Conservation (phyloP, 2,113 vertebrate genomes). For the Takifugu bimaculatus region DNA sequence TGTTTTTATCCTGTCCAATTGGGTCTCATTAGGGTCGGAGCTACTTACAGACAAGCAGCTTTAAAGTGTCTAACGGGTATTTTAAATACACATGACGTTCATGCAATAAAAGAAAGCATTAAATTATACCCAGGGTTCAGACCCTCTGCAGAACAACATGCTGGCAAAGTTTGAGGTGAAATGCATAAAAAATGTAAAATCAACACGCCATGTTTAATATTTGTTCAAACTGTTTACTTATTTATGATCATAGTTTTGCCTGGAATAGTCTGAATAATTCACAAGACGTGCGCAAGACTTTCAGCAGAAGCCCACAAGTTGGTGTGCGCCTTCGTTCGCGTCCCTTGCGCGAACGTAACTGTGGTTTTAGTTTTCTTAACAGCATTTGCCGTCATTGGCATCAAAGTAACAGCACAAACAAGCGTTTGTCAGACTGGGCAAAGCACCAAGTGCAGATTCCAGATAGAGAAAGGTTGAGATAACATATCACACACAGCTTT, state of each 20-base stretch:
- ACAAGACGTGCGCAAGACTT: too few species aligned
- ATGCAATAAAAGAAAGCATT: conserved; percentile 7
- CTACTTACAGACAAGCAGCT: conserved; percentile 7
- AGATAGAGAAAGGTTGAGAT: conserved; percentile 18
- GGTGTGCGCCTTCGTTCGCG: not conserved
- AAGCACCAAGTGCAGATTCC: conserved; percentile 16
- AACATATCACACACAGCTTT: not conserved
- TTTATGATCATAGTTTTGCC: too few species aligned
- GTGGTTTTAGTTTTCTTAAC: not conserved
- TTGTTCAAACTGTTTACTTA: too few species aligned
- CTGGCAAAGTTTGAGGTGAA: too few species aligned
- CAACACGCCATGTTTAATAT: too few species aligned
- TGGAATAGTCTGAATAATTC: too few species aligned
- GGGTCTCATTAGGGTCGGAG: conserved; percentile 43
- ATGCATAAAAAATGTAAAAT: too few species aligned
- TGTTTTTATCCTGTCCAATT: conserved; percentile 16
- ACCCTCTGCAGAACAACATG: too few species aligned
- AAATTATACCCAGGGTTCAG: conserved; percentile 12
- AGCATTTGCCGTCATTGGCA: not conserved
- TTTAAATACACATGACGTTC: too few species aligned
- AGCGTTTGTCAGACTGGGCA: not conserved
- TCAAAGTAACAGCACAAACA: not conserved
- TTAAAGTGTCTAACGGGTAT: too few species aligned
- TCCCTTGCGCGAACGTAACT: not conserved
- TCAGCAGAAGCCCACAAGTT: not conserved